Evolutionary conservation across 2,888 invertebrate species (phyloP), one percentile per base, ranked within the genome.

Genomic region (Nephrotoma flavescens): DNA sequence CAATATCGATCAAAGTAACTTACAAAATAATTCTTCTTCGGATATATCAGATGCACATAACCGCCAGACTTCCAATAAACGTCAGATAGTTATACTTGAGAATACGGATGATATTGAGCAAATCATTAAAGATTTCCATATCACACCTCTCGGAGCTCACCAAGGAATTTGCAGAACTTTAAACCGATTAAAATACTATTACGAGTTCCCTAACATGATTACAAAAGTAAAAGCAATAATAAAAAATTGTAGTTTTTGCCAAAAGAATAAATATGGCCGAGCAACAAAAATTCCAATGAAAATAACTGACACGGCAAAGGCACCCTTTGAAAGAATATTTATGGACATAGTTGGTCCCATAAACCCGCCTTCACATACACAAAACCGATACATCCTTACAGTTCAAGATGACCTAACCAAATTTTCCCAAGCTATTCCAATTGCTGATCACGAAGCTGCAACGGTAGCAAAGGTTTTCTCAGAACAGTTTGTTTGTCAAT

Each of bases 371-470:
- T 88, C 89, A 87, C 84, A 87, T 7, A 89, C 9, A 45, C n/a
- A 89, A 15, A 90, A 90, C 87, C 89, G 88, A 88, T 91, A 88
- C 86, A 89, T 91, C n/a, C 86, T 91, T n/a, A 90, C 90, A 0
- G n/a, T 90, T 3, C 89, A 90, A 88, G 89, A 90, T 52, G 89
- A 90, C 87, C 86, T 90, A 7, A 89, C 90, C 0, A 90, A 90
- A 89, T 91, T 88, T 87, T 89, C 89, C 11, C 88, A n/a, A n/a
- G n/a, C n/a, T n/a, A n/a, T n/a, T n/a, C n/a, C n/a, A n/a, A n/a
- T n/a, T n/a, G n/a, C n/a, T n/a, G n/a, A n/a, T n/a, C n/a, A n/a
- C n/a, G n/a, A n/a, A n/a, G n/a, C n/a, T n/a, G n/a, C n/a, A n/a
- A n/a, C n/a, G n/a, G n/a, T n/a, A n/a, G n/a, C n/a, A n/a, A n/a